Evolutionary conservation across 2,888 invertebrate species (phyloP), one percentile per base, ranked within the genome.

Genomic region (Drosophila helvetica): DNA sequence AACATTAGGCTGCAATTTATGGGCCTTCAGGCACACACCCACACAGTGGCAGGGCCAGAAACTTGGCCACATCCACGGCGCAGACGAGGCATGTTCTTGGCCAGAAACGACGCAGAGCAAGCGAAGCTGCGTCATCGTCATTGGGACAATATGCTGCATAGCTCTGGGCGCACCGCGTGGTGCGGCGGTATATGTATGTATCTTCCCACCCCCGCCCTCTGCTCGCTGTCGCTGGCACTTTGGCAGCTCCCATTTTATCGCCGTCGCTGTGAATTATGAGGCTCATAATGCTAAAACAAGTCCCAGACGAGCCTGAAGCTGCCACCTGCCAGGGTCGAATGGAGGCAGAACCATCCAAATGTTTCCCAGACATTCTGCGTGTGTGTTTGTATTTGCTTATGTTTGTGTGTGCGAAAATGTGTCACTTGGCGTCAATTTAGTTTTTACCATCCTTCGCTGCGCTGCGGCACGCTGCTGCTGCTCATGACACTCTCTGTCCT

Each of bases 171-270:
- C 56, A 6, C 38, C 22, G 17, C 22, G 38, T 33, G 56, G 30
- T 15, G 4, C 15, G 38, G 15, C 25, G 33, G 5, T 33, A 19
- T 38, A 17, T 43, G 45, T 22, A 4, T 22, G 45, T 22, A 4
- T 22, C 27, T 8, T 27, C 17, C n/a, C n/a, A n/a, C n/a, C n/a
- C n/a, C n/a, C 51, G 50, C 38, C 61, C 63, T 42, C 52, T 71
- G 57, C 50, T 67, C 45, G 12, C 74, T 73, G 75, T 76, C 80
- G 67, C 63, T 69, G 66, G 54, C 71, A 69, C 65, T 74, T 81
- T 81, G 86, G 87, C 85, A 84, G 81, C 85, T 76, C 79, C 78
- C 85, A 86, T 86, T 82, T 79, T 84, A 84, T 77, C 46, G 82
- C 77, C 70, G 87, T 79, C 74, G 66, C 64, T 64, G 82, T 84